These are phyloP conservation scores for Ceratosolen fusciceps DNA, from an alignment of 1,140 invertebrate genomes.

Conservation along the genomic window DNA sequence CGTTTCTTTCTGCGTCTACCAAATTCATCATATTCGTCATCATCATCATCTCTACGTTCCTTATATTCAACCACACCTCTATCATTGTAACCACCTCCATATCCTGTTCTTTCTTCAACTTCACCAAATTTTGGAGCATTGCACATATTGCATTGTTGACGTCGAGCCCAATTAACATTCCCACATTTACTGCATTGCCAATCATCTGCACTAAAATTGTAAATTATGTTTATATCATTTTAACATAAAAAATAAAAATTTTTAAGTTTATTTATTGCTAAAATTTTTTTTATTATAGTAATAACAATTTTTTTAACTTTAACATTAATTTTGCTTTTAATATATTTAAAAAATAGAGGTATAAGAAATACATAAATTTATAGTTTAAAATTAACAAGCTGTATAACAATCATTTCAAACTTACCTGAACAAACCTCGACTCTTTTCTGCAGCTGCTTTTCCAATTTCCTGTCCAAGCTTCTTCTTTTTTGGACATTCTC, in stretches of 20 bases:
- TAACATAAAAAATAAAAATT: constrained; percentile 23
- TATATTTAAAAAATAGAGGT: neutral
- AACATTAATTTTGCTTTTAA: neutral
- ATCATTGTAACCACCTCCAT: constrained; percentile 94
- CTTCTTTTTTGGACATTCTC: constrained; percentile 82
- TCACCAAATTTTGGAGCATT: constrained; percentile 97
- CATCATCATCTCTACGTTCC: constrained; percentile 85
- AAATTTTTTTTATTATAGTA: neutral
- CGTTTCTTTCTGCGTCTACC: constrained; percentile 88
- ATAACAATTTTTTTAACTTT: neutral
- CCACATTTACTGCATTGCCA: constrained; percentile 99
- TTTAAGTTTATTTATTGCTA: neutral
- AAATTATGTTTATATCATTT: constrained; percentile 22
- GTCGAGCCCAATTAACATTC: constrained; percentile 99
- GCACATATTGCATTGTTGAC: constrained; percentile 98
- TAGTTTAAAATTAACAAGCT: neutral
- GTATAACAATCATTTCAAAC: constrained; percentile 11
- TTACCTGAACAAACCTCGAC: constrained; percentile 89
- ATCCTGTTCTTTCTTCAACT: constrained; percentile 85
- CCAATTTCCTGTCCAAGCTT: constrained; percentile 97
- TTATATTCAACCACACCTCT: constrained; percentile 94
- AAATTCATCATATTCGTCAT: constrained; percentile 97
- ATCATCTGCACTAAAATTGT: constrained; percentile 93
- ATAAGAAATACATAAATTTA: constrained; percentile 2
- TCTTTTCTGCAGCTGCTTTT: constrained; percentile 97